Conservation (phyloP, 2,888 invertebrate genomes). For the Lasioglossum oenotherae region DNA sequence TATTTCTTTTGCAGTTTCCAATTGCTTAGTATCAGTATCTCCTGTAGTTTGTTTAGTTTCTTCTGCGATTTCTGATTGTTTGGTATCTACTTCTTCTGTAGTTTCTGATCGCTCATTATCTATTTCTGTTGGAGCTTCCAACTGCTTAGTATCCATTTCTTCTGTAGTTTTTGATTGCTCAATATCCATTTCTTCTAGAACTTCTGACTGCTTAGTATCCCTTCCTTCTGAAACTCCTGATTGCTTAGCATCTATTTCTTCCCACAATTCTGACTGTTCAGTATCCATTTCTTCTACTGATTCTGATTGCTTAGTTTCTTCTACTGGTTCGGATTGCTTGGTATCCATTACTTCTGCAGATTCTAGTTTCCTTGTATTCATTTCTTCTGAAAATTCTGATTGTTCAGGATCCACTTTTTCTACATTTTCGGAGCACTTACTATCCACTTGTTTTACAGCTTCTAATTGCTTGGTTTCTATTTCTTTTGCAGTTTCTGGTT, state of each 20-base stretch:
- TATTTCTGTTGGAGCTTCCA: not conserved
- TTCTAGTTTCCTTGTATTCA: not conserved
- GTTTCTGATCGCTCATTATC: not conserved
- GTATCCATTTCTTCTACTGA: not conserved
- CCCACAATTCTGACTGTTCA: not conserved
- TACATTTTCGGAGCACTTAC: not conserved
- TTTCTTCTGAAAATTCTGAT: not conserved
- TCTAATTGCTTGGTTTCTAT: not conserved
- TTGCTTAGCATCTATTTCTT: not conserved
- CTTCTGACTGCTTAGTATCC: not conserved
- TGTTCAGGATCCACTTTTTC: not conserved
- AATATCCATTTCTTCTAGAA: not conserved
- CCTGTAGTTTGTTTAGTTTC: not conserved
- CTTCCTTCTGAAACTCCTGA: not conserved
- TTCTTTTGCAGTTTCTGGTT: not conserved
- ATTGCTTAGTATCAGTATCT: not conserved
- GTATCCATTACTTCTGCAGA: not conserved
- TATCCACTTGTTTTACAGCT: not conserved
- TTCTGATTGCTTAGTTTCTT: not conserved
- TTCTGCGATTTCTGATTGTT: not conserved
- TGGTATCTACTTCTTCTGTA: not conserved
- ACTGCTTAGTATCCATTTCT: not conserved
- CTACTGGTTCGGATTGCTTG: not conserved
- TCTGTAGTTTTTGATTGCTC: not conserved
- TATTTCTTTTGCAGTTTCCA: constrained; percentile 3